Percentiles rank a stretch among this genome's conserved stretches.
phyloP scores from a whole-genome alignment of 1,140 invertebrate species.

The Berghia stephanieae region DNA sequence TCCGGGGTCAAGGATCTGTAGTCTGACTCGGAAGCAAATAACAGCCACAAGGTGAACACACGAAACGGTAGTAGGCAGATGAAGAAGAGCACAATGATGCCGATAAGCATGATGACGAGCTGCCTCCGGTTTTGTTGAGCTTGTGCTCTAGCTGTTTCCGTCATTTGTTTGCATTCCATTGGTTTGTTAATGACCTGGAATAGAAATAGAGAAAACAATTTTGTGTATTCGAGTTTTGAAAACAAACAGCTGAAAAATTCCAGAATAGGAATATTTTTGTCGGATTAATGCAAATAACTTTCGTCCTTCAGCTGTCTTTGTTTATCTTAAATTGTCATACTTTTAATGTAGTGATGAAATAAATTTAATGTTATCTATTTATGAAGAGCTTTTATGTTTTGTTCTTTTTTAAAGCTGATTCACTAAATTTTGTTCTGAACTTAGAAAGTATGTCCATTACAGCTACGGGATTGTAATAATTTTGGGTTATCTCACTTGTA shows the following conservation, averaged over 20 bases:
- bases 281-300: too few species aligned
- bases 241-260: not conserved
- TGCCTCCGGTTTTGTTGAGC: constrained; percentile 56
- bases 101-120: constrained; percentile 85
- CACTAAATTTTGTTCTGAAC: too few species aligned
- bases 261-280: not conserved
- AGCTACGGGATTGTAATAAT: too few species aligned
- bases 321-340: too few species aligned
- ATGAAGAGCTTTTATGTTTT: too few species aligned
- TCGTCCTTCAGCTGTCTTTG: too few species aligned
- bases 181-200: constrained; percentile 34
- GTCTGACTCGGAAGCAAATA: not conserved
- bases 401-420: too few species aligned
- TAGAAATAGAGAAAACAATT: not conserved
- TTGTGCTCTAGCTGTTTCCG: constrained; percentile 32
- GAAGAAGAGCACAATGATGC: constrained; percentile 90
- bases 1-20: constrained; percentile 74
- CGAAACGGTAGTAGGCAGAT: constrained; percentile 88
- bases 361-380: too few species aligned
- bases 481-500: too few species aligned
- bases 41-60: constrained; percentile 75
- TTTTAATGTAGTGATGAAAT: too few species aligned
- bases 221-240: not conserved
- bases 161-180: constrained; percentile 41
- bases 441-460: too few species aligned